Base-by-base conservation (phyloP, 2,797 vertebrate species). In the Mycteria americana region DNA sequence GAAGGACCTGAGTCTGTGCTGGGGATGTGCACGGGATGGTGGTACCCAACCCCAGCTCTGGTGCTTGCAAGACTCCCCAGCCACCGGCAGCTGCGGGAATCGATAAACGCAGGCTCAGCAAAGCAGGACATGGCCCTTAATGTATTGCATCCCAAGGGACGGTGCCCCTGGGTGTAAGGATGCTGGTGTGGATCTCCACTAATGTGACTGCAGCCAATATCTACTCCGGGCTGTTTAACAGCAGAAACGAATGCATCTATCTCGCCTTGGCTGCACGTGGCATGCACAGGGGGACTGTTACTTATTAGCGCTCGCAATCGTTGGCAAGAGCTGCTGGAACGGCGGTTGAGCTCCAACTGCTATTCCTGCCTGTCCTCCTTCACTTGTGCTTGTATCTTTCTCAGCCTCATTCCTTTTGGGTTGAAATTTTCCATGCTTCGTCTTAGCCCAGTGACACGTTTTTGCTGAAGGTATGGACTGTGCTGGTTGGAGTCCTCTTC, bases 241-340 rank as follows among this genome's bases (percentile, higher is more conserved):
- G 65, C 92, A 86, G 68, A n/a, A 78, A 35, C 2, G 9, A 41
- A 16, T 8, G 53, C 4, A 2, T 83, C 79, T 77, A 3, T 85
- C 89, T 80, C 0, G 19, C 85, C 73, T 89, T 28, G 79, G 76
- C 87, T 91, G 89, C 18, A 22, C 11, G 3, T 60, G 82, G 68
- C 90, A 75, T 62, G 82, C 80, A 27, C 76, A 48, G 65, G 54
- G 78, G 54, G 35, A 88, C 91, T 96, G 95, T 81, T 96, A 30
- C 63, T 96, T 93, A 95, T 97, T 95, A 95, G 82, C 12, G 2
- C 82, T 87, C 7, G 0, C 82, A 93, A 5, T 69, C 21, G 0
- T 35, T 95, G 96, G 88, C 89, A 96, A 53, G 88, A 96, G 79
- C 93, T 86, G 51, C 92, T 97, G 96, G 85, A 97, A 94, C 3